phyloP scores from a whole-genome alignment of 2,888 invertebrate genomes.

The Leucania comma region DNA sequence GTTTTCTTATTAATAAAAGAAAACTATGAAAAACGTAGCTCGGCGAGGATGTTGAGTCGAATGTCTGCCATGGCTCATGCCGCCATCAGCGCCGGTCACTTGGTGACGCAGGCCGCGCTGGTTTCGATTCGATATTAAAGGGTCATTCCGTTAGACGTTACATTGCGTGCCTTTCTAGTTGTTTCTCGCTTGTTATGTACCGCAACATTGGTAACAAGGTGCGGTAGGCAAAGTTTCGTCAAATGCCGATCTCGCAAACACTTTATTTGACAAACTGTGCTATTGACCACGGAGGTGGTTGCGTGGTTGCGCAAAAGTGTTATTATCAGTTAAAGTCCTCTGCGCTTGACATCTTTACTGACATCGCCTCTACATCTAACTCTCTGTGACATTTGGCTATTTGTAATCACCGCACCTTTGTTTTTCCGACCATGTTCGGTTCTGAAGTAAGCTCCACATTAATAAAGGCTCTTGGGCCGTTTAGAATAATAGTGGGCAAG shows the following conservation, averaged over 20 bases:
- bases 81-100: neutral
- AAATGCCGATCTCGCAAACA: neutral
- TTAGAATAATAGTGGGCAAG: neutral
- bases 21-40: neutral
- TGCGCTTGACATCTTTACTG: neutral
- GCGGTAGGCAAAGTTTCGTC: neutral
- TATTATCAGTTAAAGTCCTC: neutral
- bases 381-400: neutral
- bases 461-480: neutral
- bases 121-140: neutral
- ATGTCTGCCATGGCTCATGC: neutral
- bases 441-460: neutral
- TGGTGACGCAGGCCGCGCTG: neutral
- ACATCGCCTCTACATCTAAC: neutral
- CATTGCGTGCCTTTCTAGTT: conserved; percentile 6
- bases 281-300: neutral
- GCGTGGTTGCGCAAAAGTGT: too few relatives aligned
- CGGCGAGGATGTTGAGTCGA: neutral
- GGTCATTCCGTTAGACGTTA: neutral
- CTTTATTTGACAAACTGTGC: neutral
- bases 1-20: neutral
- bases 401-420: neutral
- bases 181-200: neutral
- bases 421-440: neutral
- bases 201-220: neutral